Evolutionary conservation across 1,140 invertebrate species (phyloP), one percentile per base, ranked within the genome.

Genomic region (Schlechtendalia chinensis): DNA sequence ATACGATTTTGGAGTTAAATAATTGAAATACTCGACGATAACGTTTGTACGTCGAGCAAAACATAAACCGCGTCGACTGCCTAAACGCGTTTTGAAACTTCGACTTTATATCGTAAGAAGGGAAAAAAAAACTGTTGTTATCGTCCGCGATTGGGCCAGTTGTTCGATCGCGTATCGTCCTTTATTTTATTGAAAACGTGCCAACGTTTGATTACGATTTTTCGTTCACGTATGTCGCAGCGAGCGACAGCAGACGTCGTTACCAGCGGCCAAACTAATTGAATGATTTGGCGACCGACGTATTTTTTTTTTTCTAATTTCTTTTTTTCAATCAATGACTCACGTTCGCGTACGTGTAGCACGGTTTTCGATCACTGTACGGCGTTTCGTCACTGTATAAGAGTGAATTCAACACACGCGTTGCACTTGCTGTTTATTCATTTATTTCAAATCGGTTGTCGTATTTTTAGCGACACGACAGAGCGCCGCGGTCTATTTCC

Each of bases 241-340:
- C n/a, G 39, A n/a, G n/a, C n/a, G n/a, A n/a, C n/a, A n/a, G 39
- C n/a, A 67, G 12, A 39, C 6, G 22, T n/a, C 19, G 63, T 67
- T 45, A 67, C 39, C 22, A 8, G 32, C n/a, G 39, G 6, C n/a
- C 39, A 14, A 67, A 67, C 65, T 67, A 67, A 67, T 67, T 67
- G 65, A 67, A 65, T 39, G 63, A 65, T 65, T 65, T 65, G 63
- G 63, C 32, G 32, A 67, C n/a, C 12, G 14, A 45, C n/a, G 65
- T 67, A 47, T 45, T 4, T 39, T 67, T 47, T 45, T 67, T n/a
- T n/a, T n/a, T n/a, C n/a, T n/a, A n/a, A 47, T 45, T 4, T 39
- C 45, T 47, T 45, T 67, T 45, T 67, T 47, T 47, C 39, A 67
- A 24, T 47, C 5, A 67, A 47, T 67, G 32, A 67, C 65, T 67